Evolutionary conservation across 1,140 invertebrate species (phyloP).

Genomic region (Drosophila virilis): DNA sequence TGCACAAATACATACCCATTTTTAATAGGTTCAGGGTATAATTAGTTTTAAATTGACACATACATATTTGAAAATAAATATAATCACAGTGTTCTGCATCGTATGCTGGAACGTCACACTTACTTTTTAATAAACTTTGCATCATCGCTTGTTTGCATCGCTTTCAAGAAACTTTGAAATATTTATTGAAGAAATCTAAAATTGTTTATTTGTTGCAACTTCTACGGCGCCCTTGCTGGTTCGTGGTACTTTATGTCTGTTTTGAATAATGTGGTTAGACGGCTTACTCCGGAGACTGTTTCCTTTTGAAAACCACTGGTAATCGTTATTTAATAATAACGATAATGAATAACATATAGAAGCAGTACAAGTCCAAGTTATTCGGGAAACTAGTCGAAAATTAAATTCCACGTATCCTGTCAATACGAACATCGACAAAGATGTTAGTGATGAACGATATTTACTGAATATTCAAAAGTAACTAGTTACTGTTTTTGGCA

Average conservation of each 20-base stretch:
- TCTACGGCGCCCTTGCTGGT: conserved; percentile 6
- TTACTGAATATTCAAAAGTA: no score
- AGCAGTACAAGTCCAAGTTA: conserved; percentile 75
- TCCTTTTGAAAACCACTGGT: conserved; percentile 55
- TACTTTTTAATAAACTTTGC: conserved; percentile 87
- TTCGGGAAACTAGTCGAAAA: conserved; percentile 75
- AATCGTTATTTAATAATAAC: conserved; percentile 83
- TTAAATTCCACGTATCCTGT: conserved; percentile 77
- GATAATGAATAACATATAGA: conserved; percentile 81
- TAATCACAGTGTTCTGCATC: background rate
- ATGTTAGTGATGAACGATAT: background rate
- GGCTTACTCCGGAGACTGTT: background rate
- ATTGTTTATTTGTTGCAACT: conserved; percentile 14
- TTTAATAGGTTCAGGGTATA: no score
- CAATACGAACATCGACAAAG: conserved; percentile 12
- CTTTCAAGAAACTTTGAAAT: conserved; percentile 28
- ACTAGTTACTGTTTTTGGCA: no score
- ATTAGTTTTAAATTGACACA: no score
- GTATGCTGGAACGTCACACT: conserved; percentile 47
- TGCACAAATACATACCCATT: no score
- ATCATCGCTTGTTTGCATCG: conserved; percentile 86
- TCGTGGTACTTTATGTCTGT: conserved; percentile 15
- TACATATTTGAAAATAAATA: no score
- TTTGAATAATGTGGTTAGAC: conserved; percentile 16
- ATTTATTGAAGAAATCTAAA: conserved; percentile 20